Percentiles rank a stretch among this genome's conserved stretches.
Conservation (phyloP, 2,888 invertebrate genomes). For the Unio delphinus region DNA sequence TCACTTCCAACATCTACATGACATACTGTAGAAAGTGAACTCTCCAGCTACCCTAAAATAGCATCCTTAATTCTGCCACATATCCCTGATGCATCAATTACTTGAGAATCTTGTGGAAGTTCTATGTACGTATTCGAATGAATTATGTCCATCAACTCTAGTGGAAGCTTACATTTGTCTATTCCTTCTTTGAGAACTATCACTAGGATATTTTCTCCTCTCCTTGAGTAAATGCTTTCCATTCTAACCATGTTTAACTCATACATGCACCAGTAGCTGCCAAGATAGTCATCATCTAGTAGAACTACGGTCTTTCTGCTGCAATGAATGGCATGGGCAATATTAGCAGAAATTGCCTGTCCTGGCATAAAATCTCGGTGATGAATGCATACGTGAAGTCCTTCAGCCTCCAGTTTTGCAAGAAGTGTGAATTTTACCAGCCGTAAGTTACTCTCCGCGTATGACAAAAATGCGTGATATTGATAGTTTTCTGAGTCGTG, state of each 20-base stretch:
- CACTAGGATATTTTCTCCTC: neutral
- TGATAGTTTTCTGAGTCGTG: conserved; percentile 9
- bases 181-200: too few relatives aligned
- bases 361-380: conserved; percentile 44
- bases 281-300: conserved; percentile 25
- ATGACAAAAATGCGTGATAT: conserved; percentile 39
- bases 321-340: conserved; percentile 32
- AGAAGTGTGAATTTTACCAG: conserved; percentile 14
- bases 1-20: too few relatives aligned
- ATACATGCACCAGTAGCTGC: conserved; percentile 41
- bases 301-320: conserved; percentile 43
- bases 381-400: conserved; percentile 36
- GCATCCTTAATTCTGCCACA: too few relatives aligned
- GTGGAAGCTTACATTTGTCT: too few relatives aligned
- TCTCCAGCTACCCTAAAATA: too few relatives aligned
- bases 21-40: too few relatives aligned
- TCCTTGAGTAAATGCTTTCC: conserved; percentile 31
- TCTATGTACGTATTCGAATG: too few relatives aligned
- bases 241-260: conserved; percentile 43
- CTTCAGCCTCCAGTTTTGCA: conserved; percentile 14
- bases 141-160: too few relatives aligned
- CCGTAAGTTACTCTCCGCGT: conserved; percentile 17
- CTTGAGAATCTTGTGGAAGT: too few relatives aligned
- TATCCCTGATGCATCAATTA: too few relatives aligned
- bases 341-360: conserved; percentile 35